Evolutionary conservation across 1,140 invertebrate genomes (phyloP), one percentile per base, ranked within the genome.

Genomic region (Apis laboriosa): DNA sequence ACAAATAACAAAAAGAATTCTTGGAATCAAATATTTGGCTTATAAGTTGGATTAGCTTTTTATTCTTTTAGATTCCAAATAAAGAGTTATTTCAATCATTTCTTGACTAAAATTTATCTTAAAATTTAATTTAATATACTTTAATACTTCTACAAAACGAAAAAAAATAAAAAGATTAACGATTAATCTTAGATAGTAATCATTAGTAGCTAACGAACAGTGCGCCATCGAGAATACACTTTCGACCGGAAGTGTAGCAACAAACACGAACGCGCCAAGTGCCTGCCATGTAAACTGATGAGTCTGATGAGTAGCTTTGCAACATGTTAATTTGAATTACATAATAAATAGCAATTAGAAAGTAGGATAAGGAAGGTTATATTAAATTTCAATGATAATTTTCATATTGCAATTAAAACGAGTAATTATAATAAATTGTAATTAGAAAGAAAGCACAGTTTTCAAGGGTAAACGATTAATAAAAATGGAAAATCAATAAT

Each of bases 231-330:
- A 43, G 3, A 51, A 24, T 24, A 11, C 49, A 64, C 60, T 53
- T 76, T 76, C 73, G 28, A 76, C 49, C 74, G 74, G 74, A 76
- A 76, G n/a, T 53, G 43, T 63, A 28, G 60, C 58, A 63, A 76
- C 28, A 49, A n/a, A 19, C 34, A 13, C 19, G 2, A n/a, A 3
- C 2, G 8, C 34, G 53, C 13, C 70, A 56, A 15, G 73, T 12
- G 60, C 11, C 11, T 9, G 49, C 11, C 9, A 2, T 53, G 49
- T 53, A 53, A 76, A 53, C 49, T 49, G 49, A 61, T 63, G 58
- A 75, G 73, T 43, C 34, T 43, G 13, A 19, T 9, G n/a, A 2
- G 49, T 19, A 34, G 49, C 12, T 63, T 51, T 51, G 43, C 60
- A 51, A 64, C 74, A 63, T 9, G 74, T 34, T 53, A 34, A 64